These are phyloP conservation scores for Styela plicata DNA, from an alignment of 23 tunicate species.

Conservation along the genomic window DNA sequence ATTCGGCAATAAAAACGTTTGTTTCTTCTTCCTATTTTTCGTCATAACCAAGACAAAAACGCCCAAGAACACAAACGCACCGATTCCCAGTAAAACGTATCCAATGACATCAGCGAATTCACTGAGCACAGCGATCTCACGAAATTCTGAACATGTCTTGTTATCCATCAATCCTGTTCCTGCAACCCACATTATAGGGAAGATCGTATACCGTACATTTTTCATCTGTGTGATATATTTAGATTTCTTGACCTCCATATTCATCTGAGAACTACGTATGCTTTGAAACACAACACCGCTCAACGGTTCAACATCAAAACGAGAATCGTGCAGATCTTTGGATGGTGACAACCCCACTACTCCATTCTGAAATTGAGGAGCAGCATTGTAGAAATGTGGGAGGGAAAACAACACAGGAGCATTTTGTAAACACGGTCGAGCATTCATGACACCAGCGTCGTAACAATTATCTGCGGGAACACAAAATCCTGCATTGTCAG, in stretches of 20 bases:
- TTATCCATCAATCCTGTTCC: slow-evolving; percentile 21
- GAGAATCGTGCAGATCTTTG: slow-evolving; percentile 56
- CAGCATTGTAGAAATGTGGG: slow-evolving; percentile 88
- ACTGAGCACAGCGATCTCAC: background rate
- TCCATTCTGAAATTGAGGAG: slow-evolving; percentile 47
- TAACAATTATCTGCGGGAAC: slow-evolving; percentile 57
- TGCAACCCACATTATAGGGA: slow-evolving; percentile 21
- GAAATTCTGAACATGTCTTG: slow-evolving; percentile 6
- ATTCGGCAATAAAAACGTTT: background rate
- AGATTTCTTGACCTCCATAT: slow-evolving; percentile 9
- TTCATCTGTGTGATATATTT: slow-evolving; percentile 25
- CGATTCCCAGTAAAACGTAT: background rate
- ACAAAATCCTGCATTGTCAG: slow-evolving; percentile 85
- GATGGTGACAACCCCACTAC: slow-evolving; percentile 53
- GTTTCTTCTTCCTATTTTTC: background rate
- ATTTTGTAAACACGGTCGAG: slow-evolving; percentile 68
- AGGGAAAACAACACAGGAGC: slow-evolving; percentile 73
- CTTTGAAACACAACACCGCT: slow-evolving; percentile 31
- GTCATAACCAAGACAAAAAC: background rate
- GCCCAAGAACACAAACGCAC: background rate
- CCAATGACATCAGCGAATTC: slow-evolving; percentile 5
- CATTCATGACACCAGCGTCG: slow-evolving; percentile 64
- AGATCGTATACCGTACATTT: background rate
- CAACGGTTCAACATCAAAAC: slow-evolving; percentile 71
- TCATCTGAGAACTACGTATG: slow-evolving; percentile 14